Base-by-base conservation (phyloP, 2,888 invertebrate species). In the Tricholauxania praeusta region DNA sequence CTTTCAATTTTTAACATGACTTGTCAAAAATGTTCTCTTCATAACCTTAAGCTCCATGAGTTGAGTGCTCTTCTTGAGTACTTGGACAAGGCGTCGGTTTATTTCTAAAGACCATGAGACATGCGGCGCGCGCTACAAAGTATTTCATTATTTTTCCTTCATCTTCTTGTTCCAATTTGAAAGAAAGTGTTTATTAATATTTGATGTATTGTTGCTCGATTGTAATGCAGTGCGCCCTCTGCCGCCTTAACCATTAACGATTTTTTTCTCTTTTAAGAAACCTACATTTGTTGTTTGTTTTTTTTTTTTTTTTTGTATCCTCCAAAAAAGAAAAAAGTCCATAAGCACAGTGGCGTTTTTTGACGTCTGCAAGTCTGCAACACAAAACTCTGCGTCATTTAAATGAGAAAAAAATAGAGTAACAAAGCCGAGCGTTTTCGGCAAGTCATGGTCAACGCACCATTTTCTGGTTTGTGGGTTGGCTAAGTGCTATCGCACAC, bases 361-460 rank as follows among this genome's bases (percentile, higher is more conserved):
- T 75, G 77, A 76, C 77, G 77, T 76, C 77, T 76, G 63, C 66
- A 75, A 76, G 77, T 78, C 77, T 78, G 73, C 68, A 71, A 59
- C 17, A 71, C 72, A 75, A 71, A 64, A 51, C 51, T 19, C 49
- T 51, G 49, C 51, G 64, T 64, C 64, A 64, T 51, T 39, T 39
- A 39, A 39, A 39, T 39, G 39, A 10, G 39, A 39, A 39, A 39
- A 39, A 39, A 39, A 39, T 39, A 2, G 39, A 39, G 39, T 39
- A 39, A 39, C 39, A 22, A 53, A 53, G 14, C 22, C 28, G 4
- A 14, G 7, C 22, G 12, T 22, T 15, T 60, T 8, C 15, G 59
- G 8, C 22, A 12, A 60, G 59, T 60, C 59, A 60, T 28, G 59
- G 59, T 28, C 59, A 60, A 32, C 59, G 15, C 32, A 15, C 39